Evolutionary conservation across 2,113 vertebrate species (phyloP), one percentile per base, ranked within the genome.

Genomic region (Plecotus auritus): DNA sequence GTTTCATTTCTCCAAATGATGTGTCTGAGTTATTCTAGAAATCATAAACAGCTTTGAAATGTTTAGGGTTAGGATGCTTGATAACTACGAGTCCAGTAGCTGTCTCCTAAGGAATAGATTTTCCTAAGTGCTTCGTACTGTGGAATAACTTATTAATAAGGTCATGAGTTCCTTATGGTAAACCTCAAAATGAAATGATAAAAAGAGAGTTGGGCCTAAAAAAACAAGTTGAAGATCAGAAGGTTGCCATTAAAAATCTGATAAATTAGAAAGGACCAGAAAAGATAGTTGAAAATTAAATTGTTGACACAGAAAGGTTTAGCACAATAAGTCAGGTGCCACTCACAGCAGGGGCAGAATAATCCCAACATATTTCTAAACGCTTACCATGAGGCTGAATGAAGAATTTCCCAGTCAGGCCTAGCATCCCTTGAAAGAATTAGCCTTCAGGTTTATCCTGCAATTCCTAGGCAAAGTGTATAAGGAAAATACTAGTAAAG

Each of bases 1-100:
- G 56, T 83, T 90, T 87, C 64, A 74, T 90, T 88, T 96, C 49
- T 77, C 54, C 47, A 64, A 81, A 26, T 93, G 1, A 42, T 69
- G 18, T 94, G 56, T 96, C 73, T 89, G 37, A 85, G 66, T 95
- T 95, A 85, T 92, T 95, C 69, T 96, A 70, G 9, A 42, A 69
- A 6, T 83, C 42, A 76, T 23, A 54, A 90, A 32, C 40, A 85
- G 9, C 54, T 85, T 84, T 78, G 69, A 32, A 67, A 23, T 69
- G 35, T 93, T 67, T 37, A 59, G 1, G 9, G 2, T 74, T 85
- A 59, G 8, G 20, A 22, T 90, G 11, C 28, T 78, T 83, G 18
- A 13, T 92, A 66, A 78, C n/a, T 37, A 16, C 32, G 13, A 66
- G 16, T 45, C 54, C 26, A 30, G 32, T 45, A 82, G 88, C 35